Base-by-base conservation (phyloP, 2,113 vertebrate species). In the Pantherophis guttatus region DNA sequence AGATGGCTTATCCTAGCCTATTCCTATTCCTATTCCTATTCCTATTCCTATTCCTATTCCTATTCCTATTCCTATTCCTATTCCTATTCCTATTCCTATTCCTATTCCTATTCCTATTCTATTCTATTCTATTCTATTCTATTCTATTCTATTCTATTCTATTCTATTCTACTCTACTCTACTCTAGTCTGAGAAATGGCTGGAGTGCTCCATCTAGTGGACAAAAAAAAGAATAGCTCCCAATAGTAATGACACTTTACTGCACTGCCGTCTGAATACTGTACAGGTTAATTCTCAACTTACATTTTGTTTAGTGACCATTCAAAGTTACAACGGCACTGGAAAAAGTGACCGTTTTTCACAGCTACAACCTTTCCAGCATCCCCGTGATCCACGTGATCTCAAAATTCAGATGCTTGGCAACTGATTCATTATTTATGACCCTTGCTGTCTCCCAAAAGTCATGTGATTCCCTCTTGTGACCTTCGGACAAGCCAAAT, bases 191-290 rank as follows among this genome's bases (percentile, higher is more conserved):
- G 24, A 91, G 75, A 58, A 91, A 23, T 0, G 75, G 54, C 8
- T 29, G 57, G 26, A 91, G 39, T 39, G 93, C 97, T 90, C 97
- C 97, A 98, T 96, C 98, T 98, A 93, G 96, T 92, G 97, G 58
- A 29, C 94, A 24, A 1, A 57, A 1, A 0, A 12, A 48, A 86
- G 96, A 93, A 96, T 1, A 33, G 87, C 48, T 59, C 52, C 62
- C 33, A 4, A 55, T 7, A 13, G 48, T 3, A 86, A 48, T 26
- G 44, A 1, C 11, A 12, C 10, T 86, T 86, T 50, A 50, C 3
- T 75, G 70, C n/a, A 8, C 70, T 2, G 26, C 24, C 12, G 17
- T 29, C 48, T 26, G 12, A 87, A 53, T 65, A 58, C 7, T 24
- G 7, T 58, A 65, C 11, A 65, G 26, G 26, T 48, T 65, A 65